Conservation (phyloP, 2,113 vertebrate genomes). For the Myrmophylax atrothorax region DNA sequence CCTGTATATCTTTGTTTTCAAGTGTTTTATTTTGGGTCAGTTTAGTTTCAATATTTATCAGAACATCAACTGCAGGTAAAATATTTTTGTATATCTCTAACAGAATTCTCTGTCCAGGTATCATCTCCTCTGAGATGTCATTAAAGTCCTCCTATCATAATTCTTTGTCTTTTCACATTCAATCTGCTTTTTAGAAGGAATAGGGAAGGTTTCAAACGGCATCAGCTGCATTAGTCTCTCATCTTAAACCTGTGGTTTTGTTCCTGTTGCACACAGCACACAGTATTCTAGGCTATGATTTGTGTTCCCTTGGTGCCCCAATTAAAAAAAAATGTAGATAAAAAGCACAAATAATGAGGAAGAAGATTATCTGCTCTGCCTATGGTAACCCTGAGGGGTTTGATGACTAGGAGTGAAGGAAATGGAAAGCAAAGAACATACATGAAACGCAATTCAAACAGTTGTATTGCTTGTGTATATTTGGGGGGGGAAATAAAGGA, state of each 20-base stretch:
- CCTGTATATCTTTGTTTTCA: background rate
- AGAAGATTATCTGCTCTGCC: background rate
- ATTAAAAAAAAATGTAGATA: background rate
- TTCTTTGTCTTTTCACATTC: background rate
- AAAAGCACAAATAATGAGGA: background rate
- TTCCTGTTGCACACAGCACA: background rate
- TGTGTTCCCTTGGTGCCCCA: background rate
- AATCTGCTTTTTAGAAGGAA: background rate
- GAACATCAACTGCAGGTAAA: background rate
- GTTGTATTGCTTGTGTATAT: background rate
- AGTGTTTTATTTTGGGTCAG: background rate
- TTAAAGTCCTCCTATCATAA: background rate
- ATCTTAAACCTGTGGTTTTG: background rate
- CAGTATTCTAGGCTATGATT: background rate
- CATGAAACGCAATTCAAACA: background rate
- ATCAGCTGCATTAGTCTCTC: background rate
- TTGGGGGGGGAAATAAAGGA: background rate
- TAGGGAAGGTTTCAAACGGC: background rate
- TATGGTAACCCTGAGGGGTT: background rate
- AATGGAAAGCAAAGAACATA: conserved; percentile 21
- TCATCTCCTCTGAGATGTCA: background rate
- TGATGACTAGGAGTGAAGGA: background rate
- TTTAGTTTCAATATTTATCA: background rate
- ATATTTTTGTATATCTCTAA: background rate
- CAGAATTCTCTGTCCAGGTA: background rate